Percentiles rank a stretch among this genome's conserved stretches.
Evolutionary conservation across 2,797 vertebrate species (phyloP).

Genomic region (Onychomys arenicola): DNA sequence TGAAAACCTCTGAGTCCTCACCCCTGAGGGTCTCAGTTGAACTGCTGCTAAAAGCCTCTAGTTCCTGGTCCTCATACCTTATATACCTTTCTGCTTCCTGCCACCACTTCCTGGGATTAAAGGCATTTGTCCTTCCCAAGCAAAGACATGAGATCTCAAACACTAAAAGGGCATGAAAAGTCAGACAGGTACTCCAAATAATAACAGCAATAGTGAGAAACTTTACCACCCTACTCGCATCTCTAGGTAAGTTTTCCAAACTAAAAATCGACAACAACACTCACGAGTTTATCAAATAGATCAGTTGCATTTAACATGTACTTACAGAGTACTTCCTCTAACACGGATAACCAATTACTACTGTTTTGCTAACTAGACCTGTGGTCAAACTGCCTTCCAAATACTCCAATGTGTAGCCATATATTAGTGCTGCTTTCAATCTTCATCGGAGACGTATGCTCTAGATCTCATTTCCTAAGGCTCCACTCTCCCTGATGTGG

Average conservation of each 20-base stretch:
- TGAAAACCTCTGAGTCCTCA: too few species aligned
- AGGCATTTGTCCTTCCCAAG: too few species aligned
- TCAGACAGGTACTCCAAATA: neutral
- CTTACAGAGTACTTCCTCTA: neutral
- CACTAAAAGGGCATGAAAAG: neutral
- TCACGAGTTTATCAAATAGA: neutral
- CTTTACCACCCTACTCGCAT: neutral
- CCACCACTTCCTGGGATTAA: too few species aligned
- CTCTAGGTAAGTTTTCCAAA: neutral
- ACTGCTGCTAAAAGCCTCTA: too few species aligned
- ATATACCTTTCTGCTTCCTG: too few species aligned
- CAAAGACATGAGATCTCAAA: neutral
- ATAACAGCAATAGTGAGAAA: neutral
- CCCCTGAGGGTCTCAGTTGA: too few species aligned
- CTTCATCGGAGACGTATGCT: neutral
- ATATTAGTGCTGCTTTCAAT: neutral
- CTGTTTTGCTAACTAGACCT: neutral
- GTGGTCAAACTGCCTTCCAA: neutral
- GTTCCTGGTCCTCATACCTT: too few species aligned
- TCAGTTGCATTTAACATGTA: neutral
- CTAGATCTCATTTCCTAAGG: neutral
- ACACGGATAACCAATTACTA: neutral
- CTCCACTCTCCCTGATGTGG: neutral
- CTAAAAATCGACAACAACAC: neutral
- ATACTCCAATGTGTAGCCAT: neutral